phyloP scores from a whole-genome alignment of 2,888 invertebrate genomes.

The Heliothis peltigera region DNA sequence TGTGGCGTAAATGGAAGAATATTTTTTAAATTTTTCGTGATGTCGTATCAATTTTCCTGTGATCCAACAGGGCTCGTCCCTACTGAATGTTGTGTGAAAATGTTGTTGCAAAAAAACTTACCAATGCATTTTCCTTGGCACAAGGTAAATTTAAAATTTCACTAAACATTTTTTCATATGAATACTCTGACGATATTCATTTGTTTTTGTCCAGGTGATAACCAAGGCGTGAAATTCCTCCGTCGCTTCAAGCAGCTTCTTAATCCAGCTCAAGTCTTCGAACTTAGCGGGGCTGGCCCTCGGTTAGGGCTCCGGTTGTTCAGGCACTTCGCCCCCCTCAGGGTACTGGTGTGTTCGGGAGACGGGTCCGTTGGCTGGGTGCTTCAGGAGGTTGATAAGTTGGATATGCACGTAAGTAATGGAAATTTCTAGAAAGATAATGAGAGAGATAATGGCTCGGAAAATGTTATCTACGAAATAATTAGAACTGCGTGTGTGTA shows the following conservation, averaged over 20 bases:
- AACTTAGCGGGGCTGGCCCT: slow-evolving; percentile 97
- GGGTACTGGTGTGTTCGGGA: slow-evolving; percentile 98
- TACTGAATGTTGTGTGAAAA: background rate
- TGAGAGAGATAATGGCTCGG: too few relatives aligned
- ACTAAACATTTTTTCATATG: too few relatives aligned
- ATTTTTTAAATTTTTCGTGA: background rate
- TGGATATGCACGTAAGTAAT: slow-evolving; percentile 97
- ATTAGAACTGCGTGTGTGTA: too few relatives aligned
- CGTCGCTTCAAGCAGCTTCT: slow-evolving; percentile 98
- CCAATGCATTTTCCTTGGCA: too few relatives aligned
- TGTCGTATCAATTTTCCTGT: background rate
- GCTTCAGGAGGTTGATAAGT: slow-evolving; percentile 97
- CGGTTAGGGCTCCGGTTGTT: slow-evolving; percentile 96
- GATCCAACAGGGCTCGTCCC: background rate
- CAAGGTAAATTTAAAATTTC: too few relatives aligned
- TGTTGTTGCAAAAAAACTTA: too few relatives aligned
- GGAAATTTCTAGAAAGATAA: background rate
- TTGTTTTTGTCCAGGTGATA: slow-evolving; percentile 92
- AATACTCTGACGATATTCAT: too few relatives aligned
- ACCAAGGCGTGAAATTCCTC: slow-evolving; percentile 98
- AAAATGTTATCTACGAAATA: too few relatives aligned
- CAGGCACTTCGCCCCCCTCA: slow-evolving; percentile 98
- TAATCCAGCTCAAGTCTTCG: slow-evolving; percentile 99
- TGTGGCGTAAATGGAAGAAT: background rate
- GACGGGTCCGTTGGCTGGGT: slow-evolving; percentile 99